Conservation (phyloP, 2,797 vertebrate genomes). For the Squalus acanthias region DNA sequence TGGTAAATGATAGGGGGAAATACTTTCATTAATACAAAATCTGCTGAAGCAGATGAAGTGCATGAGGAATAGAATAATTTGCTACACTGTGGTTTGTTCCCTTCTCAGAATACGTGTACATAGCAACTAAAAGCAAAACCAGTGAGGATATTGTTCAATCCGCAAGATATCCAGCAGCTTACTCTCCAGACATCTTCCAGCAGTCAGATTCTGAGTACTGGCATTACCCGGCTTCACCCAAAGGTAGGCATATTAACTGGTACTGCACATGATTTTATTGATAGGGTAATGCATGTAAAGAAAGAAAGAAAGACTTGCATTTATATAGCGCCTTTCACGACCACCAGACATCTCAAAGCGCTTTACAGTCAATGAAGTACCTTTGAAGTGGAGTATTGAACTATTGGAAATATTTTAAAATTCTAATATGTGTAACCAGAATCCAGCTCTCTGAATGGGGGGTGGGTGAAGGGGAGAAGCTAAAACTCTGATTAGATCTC, state of each 20-base stretch:
- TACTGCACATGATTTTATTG: not conserved
- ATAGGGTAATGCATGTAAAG: not conserved
- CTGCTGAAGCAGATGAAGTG: not conserved
- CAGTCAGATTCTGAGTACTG: conserved; percentile 81
- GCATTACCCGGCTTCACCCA: conserved; percentile 78
- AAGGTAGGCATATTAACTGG: conserved; percentile 64
- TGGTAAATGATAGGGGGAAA: not conserved
- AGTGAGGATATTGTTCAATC: conserved; percentile 82
- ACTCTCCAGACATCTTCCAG: conserved; percentile 79
- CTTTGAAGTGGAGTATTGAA: not conserved
- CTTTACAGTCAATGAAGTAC: too few species aligned
- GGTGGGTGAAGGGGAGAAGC: not conserved
- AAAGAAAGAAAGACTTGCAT: too few species aligned
- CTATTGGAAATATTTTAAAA: not conserved
- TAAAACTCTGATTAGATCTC: not conserved
- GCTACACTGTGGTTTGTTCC: not conserved
- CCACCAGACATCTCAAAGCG: too few species aligned
- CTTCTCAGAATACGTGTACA: conserved; percentile 37
- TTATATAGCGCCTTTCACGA: too few species aligned
- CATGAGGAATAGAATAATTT: not conserved
- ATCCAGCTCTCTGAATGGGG: not conserved
- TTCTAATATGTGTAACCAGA: not conserved
- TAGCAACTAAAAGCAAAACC: conserved; percentile 79
- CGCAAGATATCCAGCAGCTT: conserved; percentile 72
- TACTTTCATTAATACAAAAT: not conserved